phyloP scores from a whole-genome alignment of 2,888 invertebrate genomes.

The Unio pictorum region DNA sequence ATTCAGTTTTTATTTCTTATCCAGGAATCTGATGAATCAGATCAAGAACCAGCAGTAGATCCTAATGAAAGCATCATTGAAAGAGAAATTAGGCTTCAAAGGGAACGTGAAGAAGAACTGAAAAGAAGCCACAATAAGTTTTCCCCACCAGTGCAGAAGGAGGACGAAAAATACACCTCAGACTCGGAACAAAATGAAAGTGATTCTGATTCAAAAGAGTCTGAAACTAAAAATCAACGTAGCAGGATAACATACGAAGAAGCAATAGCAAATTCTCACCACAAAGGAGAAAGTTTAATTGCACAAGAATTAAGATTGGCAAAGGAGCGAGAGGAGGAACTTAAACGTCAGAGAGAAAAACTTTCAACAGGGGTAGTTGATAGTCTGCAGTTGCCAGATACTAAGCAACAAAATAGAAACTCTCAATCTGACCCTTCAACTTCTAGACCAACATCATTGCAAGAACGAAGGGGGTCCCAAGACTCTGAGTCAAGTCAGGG shows the following conservation, averaged over 20 bases:
- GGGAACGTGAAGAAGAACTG: constrained; percentile 59
- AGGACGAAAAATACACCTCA: background rate
- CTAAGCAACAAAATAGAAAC: constrained; percentile 3
- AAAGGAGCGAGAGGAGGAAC: constrained; percentile 74
- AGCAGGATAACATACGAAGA: constrained; percentile 51
- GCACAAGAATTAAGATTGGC: constrained; percentile 73
- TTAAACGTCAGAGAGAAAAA: constrained; percentile 52
- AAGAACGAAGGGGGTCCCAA: constrained; percentile 37
- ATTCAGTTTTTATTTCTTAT: constrained; percentile 4
- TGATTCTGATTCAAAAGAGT: constrained; percentile 5
- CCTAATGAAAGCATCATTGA: constrained; percentile 64
- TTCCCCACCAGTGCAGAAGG: background rate
- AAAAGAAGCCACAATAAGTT: constrained; percentile 5
- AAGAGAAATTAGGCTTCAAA: constrained; percentile 64
- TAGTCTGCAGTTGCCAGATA: constrained; percentile 7
- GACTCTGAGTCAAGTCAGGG: constrained; percentile 51
- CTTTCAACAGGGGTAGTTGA: constrained; percentile 1
- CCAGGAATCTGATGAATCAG: constrained; percentile 23
- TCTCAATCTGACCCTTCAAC: too few species aligned
- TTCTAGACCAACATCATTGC: constrained; percentile 29
- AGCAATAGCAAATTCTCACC: constrained; percentile 47
- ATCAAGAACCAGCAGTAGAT: constrained; percentile 27
- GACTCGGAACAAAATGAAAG: background rate
- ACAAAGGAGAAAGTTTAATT: constrained; percentile 69
- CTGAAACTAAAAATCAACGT: background rate